Percentiles rank a stretch among this genome's conserved stretches.
Evolutionary conservation across 2,797 vertebrate genomes (phyloP).

Genomic region (Acrocephalus scirpaceus): DNA sequence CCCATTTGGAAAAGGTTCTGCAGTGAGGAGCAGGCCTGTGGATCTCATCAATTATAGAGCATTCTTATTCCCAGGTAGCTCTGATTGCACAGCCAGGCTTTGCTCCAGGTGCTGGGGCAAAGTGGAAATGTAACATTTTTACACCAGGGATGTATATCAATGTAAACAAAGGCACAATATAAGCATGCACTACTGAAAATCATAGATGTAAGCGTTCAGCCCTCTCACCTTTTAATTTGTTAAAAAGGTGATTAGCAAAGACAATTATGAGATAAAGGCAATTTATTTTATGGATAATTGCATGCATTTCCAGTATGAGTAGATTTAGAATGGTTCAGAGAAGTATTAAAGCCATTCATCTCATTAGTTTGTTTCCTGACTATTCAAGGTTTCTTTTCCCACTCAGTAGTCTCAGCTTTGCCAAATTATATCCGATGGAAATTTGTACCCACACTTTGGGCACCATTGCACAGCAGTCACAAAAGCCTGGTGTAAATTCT

Average conservation of each 20-base stretch:
- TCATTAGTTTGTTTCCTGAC: background rate
- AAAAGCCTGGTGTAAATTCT: background rate
- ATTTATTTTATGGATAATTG: constrained; percentile 23
- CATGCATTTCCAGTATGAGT: background rate
- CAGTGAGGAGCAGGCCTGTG: background rate
- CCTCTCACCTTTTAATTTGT: constrained; percentile 30
- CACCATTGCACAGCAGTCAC: background rate
- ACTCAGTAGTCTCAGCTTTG: background rate
- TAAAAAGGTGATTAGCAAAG: constrained; percentile 24
- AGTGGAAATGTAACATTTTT: background rate
- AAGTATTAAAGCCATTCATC: constrained; percentile 11
- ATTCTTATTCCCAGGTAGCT: background rate
- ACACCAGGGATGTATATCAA: background rate
- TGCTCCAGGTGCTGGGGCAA: background rate
- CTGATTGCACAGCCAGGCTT: background rate
- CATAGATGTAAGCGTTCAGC: background rate
- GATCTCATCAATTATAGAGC: background rate
- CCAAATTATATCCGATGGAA: background rate
- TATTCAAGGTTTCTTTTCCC: background rate
- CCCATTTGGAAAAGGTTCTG: background rate
- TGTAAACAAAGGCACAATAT: background rate
- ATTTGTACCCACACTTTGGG: background rate
- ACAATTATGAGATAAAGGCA: constrained; percentile 2
- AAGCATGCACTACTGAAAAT: background rate
- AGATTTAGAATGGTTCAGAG: background rate